Evolutionary conservation across 2,888 invertebrate genomes (phyloP), one percentile per base, ranked within the genome.

Genomic region (Orchestes rusci): DNA sequence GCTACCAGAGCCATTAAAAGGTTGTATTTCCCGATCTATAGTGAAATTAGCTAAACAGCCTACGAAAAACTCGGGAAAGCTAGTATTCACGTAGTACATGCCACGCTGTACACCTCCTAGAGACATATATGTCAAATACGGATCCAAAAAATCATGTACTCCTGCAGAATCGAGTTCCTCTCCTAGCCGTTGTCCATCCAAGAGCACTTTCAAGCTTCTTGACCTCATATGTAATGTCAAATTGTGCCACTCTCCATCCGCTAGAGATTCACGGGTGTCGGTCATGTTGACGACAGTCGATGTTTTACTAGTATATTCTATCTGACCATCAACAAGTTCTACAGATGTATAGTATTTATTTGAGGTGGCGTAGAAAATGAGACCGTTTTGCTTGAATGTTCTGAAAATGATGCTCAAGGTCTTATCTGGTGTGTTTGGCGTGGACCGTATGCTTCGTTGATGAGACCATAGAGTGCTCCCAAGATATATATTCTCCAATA

Each of bases 41-140:
- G 84, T 82, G 61, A 96, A 88, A 63, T 91, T 90, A 0, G 86
- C 83, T 46, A 96, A 70, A 60, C 95, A 96, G 2, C 95, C 95
- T 68, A 85, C 84, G 62, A 93, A 94, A 55, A 76, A 82, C 63
- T 72, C 71, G 10, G 76, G 74, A 35, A 69, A 67, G 16, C 63
- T 59, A 44, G 74, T 73, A 29, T 74, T 73, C 4, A 66, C 70
- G 43, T 72, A 66, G 53, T 82, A 73, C 57, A 76, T 72, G 56
- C 80, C 80, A 15, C 75, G 67, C 58, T 78, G 76, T 0, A 80
- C 77, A 5, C 89, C 90, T 29, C 94, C 94, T 29, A 95, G 68
- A 2, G 84, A 81, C 41, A 95, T 68, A 3, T 80, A 74, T 0
- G 86, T 86, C 37, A 95, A 70, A 61, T 93, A 91, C 0, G 94